phyloP scores from a whole-genome alignment of 2,113 vertebrate species.

The Crotalus horridus region DNA sequence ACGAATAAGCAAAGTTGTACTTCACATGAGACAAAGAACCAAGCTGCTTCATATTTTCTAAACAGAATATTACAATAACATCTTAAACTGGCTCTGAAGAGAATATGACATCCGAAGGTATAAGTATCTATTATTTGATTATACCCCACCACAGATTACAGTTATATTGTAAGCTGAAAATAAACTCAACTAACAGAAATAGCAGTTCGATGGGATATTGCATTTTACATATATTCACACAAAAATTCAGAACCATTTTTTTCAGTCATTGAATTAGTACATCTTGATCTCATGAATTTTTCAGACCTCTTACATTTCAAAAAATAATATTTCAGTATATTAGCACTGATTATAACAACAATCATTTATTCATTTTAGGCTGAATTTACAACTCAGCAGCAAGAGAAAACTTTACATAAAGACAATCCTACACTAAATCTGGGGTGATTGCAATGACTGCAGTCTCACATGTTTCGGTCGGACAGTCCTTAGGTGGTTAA shows the following conservation, averaged over 20 bases:
- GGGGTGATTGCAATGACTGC: neutral
- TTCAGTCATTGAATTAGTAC: neutral
- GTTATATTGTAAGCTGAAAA: neutral
- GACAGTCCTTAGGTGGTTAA: neutral
- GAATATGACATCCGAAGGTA: neutral
- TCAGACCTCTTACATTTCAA: neutral
- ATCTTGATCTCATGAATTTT: neutral
- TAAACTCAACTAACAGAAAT: neutral
- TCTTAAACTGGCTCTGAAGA: neutral
- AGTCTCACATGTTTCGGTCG: neutral
- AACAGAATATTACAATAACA: neutral
- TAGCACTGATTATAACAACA: neutral
- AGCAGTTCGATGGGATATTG: neutral
- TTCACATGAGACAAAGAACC: neutral
- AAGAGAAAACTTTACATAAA: neutral
- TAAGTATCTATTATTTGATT: neutral
- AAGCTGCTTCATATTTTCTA: neutral
- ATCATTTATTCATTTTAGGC: neutral
- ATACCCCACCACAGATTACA: neutral
- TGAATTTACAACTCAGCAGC: neutral
- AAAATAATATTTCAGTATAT: neutral
- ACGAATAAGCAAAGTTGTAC: neutral
- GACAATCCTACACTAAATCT: neutral
- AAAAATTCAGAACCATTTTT: neutral
- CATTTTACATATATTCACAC: neutral